Conservation (phyloP, 2,113 vertebrate genomes). For the Rhinolophus ferrumequinum region DNA sequence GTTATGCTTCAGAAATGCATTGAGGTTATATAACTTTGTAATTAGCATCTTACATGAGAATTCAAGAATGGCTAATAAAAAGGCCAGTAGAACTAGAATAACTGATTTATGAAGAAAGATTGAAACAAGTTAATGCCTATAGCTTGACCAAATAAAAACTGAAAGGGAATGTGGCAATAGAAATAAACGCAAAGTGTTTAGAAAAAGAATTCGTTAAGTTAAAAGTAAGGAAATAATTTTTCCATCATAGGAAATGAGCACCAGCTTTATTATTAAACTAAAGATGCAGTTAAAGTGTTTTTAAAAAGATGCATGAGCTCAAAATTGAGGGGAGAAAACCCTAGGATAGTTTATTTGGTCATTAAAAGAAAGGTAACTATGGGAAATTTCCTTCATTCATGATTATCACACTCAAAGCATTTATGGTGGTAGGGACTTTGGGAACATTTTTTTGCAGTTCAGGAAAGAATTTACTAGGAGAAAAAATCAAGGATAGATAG, state of each 20-base stretch:
- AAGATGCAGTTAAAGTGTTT: not conserved
- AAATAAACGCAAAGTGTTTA: not conserved
- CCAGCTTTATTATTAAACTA: constrained; percentile 2
- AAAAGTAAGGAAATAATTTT: not conserved
- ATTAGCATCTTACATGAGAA: not conserved
- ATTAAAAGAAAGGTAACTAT: not conserved
- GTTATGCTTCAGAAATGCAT: not conserved
- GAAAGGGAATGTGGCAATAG: not conserved
- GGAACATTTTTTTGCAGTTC: not conserved
- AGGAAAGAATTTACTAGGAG: not conserved
- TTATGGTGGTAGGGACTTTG: not conserved
- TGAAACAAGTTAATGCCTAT: not conserved
- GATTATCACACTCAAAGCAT: not conserved
- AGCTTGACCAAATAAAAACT: not conserved
- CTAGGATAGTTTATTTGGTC: not conserved
- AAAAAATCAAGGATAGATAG: not conserved
- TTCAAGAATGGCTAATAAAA: constrained; percentile 23
- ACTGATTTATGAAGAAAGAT: not conserved
- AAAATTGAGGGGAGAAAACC: not conserved
- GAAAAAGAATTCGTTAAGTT: not conserved
- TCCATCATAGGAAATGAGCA: not conserved
- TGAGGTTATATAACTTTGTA: not conserved
- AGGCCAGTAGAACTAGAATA: not conserved
- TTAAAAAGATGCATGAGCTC: not conserved
- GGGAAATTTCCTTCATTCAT: not conserved